These are phyloP conservation scores for Drosophila anomalipes DNA, from an alignment of 2,888 invertebrate genomes.

Conservation along the genomic window DNA sequence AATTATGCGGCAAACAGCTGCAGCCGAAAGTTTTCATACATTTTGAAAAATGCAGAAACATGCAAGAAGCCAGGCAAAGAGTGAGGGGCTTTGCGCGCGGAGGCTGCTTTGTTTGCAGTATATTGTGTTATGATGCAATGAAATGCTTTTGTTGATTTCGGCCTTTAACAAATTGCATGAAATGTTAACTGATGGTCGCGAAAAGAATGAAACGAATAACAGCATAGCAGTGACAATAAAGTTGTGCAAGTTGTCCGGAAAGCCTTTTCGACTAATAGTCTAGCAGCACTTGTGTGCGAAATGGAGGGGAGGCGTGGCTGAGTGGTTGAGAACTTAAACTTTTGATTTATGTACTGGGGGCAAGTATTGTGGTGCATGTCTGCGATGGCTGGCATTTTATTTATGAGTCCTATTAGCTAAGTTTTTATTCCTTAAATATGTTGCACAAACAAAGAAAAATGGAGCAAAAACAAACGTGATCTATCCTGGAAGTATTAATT, in stretches of 20 bases:
- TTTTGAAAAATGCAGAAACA: neutral
- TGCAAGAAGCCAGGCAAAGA: slow-evolving; percentile 1
- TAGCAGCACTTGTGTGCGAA: neutral
- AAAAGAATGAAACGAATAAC: neutral
- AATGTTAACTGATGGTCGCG: slow-evolving; percentile 26
- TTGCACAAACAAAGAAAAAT: slow-evolving; percentile 29
- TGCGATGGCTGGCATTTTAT: slow-evolving; percentile 57
- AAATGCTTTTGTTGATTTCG: slow-evolving; percentile 56
- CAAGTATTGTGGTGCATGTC: slow-evolving; percentile 66
- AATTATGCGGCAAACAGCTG: slow-evolving; percentile 14
- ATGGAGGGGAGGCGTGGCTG: neutral
- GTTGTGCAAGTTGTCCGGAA: slow-evolving; percentile 21
- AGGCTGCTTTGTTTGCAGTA: slow-evolving; percentile 36
- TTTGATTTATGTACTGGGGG: slow-evolving; percentile 69
- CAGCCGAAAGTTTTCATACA: slow-evolving; percentile 22
- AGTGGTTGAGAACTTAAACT: slow-evolving; percentile 44
- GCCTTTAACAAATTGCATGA: slow-evolving; percentile 65
- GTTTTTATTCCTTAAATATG: slow-evolving; percentile 16
- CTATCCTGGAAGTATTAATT: slow-evolving; percentile 41
- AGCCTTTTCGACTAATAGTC: slow-evolving; percentile 8
- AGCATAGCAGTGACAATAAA: slow-evolving; percentile 15
- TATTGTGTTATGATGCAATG: slow-evolving; percentile 74
- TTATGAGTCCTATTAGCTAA: slow-evolving; percentile 58
- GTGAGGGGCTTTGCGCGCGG: slow-evolving; percentile 5
- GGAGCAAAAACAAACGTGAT: slow-evolving; percentile 18